A percentile compares a stretch with the other conserved stretches of the same genome.
phyloP scores from a whole-genome alignment of 2,113 vertebrate species.

The Rhegmatorhina hoffmannsi region DNA sequence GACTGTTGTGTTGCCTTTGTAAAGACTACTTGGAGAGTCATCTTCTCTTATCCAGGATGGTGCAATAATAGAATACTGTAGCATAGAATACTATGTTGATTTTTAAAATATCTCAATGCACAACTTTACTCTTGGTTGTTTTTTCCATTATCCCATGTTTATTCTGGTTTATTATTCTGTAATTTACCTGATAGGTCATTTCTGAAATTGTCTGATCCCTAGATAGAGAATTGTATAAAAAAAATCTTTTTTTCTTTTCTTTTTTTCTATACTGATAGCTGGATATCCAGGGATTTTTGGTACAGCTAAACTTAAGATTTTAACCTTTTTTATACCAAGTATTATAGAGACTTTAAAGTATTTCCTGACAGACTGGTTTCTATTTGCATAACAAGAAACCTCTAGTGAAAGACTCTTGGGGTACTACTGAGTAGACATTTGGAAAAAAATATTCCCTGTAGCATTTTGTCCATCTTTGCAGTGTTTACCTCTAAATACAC shows the following conservation, averaged over 20 bases:
- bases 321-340: background rate
- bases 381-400: conserved; percentile 28
- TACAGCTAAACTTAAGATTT: background rate
- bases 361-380: conserved; percentile 8
- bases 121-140: background rate
- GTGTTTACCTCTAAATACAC: conserved; percentile 35
- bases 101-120: background rate
- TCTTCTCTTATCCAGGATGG: background rate
- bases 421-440: conserved; percentile 14
- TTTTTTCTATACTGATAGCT: background rate
- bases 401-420: background rate
- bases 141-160: background rate
- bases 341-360: background rate
- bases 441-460: background rate
- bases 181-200: background rate
- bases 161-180: background rate
- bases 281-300: background rate
- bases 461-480: conserved; percentile 2
- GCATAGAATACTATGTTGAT: background rate
- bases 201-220: background rate
- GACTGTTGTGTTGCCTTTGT: background rate
- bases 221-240: background rate
- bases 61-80: background rate
- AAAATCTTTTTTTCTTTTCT: background rate
- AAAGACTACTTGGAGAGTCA: background rate